Evolutionary conservation across 2,888 invertebrate species (phyloP).

Genomic region (Drosophila diplacantha): DNA sequence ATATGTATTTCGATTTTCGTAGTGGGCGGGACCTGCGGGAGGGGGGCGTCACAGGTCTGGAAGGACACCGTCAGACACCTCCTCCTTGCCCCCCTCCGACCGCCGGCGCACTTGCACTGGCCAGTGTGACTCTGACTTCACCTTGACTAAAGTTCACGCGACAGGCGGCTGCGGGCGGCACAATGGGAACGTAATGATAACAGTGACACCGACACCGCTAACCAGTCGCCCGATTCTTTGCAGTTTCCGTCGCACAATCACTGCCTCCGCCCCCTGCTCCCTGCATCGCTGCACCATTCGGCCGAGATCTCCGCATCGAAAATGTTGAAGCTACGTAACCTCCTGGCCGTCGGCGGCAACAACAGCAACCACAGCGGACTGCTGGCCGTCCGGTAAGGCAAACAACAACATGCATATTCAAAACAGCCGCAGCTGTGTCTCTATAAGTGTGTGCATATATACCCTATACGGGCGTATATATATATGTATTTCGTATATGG

Average conservation of each 20-base stretch:
- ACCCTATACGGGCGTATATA: neutral
- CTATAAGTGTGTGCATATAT: slow-evolving; percentile 4
- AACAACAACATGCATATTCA: slow-evolving; percentile 12
- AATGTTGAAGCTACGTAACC: slow-evolving; percentile 65
- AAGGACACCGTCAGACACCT: slow-evolving; percentile 10
- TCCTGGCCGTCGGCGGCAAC: slow-evolving; percentile 44
- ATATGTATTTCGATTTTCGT: neutral
- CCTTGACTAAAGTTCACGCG: slow-evolving; percentile 67
- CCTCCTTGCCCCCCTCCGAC: neutral
- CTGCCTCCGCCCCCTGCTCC: slow-evolving; percentile 15
- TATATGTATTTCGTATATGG: slow-evolving; percentile 3
- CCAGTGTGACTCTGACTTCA: slow-evolving; percentile 67
- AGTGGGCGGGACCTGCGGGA: neutral
- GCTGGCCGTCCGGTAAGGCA: slow-evolving; percentile 50
- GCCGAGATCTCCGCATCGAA: slow-evolving; percentile 33
- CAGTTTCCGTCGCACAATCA: slow-evolving; percentile 46
- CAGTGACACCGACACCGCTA: slow-evolving; percentile 35
- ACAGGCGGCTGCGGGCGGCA: slow-evolving; percentile 35
- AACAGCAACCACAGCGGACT: slow-evolving; percentile 27
- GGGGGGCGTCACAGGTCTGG: neutral
- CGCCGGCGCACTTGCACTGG: slow-evolving; percentile 30
- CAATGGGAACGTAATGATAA: slow-evolving; percentile 32
- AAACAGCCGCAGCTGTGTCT: slow-evolving; percentile 20
- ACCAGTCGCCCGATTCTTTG: slow-evolving; percentile 46
- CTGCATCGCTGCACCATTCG: slow-evolving; percentile 21